Percentiles rank a stretch among this genome's conserved stretches.
Evolutionary conservation across 2,797 vertebrate species (phyloP).

Genomic region (Sarcoramphus papa): DNA sequence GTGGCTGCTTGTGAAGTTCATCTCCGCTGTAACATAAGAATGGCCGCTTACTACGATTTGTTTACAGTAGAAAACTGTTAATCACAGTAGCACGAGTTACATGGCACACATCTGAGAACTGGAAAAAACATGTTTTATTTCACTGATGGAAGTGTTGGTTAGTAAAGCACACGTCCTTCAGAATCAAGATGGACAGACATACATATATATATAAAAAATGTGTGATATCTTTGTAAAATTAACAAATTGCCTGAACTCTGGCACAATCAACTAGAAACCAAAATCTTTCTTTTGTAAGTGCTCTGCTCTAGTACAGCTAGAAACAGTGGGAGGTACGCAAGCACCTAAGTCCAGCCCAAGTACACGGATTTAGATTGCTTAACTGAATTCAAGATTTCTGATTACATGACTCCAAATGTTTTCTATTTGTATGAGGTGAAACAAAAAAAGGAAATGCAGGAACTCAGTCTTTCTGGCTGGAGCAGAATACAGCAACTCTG

Average conservation of each 20-base stretch:
- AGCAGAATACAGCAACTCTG: neutral
- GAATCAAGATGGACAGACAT: neutral
- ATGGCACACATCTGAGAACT: neutral
- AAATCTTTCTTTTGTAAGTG: neutral
- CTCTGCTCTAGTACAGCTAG: neutral
- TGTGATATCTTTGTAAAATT: neutral
- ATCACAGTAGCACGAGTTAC: neutral
- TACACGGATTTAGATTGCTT: neutral
- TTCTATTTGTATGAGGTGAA: neutral
- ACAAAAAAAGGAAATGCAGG: neutral
- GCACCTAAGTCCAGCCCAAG: neutral
- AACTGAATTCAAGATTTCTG: neutral
- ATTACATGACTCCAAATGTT: neutral
- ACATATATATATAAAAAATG: neutral
- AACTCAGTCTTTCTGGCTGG: neutral
- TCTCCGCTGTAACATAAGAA: neutral
- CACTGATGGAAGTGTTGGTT: neutral
- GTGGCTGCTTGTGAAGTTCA: rapidly evolving
- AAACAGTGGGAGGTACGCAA: neutral
- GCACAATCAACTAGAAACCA: neutral
- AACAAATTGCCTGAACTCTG: neutral
- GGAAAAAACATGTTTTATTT: neutral
- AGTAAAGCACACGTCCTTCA: neutral
- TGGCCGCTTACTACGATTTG: neutral
- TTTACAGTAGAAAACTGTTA: neutral